Percentiles rank a stretch among this genome's conserved stretches.
Evolutionary conservation across 2,888 invertebrate species (phyloP).

Genomic region (Sesia apiformis): DNA sequence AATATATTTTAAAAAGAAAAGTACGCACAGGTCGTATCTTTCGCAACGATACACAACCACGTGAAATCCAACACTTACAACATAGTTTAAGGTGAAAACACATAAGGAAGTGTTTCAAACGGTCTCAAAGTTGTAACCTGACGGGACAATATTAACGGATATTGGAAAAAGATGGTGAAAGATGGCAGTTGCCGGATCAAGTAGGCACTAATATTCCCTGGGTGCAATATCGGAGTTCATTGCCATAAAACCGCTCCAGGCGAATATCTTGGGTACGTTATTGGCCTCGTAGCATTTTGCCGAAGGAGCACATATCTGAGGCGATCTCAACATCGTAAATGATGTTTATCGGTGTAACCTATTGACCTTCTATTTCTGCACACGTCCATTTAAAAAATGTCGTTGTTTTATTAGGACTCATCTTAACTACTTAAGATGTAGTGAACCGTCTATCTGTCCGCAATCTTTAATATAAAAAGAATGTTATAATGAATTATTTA

Average conservation of each 20-base stretch:
- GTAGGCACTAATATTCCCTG: constrained; percentile 54
- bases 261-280: constrained; percentile 48
- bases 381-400: constrained; percentile 15
- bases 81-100: too few species aligned
- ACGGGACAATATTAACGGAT: constrained; percentile 49
- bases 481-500: too few species aligned
- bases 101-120: constrained; percentile 29
- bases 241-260: constrained; percentile 55
- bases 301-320: constrained; percentile 43
- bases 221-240: constrained; percentile 55
- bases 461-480: too few species aligned
- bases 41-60: too few species aligned
- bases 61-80: too few species aligned
- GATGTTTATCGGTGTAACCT: constrained; percentile 46
- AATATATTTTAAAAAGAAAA: too few species aligned
- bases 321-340: constrained; percentile 48
- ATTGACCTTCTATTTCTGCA: constrained; percentile 26
- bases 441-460: background rate
- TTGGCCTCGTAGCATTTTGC: constrained; percentile 49
- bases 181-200: constrained; percentile 53
- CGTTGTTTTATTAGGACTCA: background rate
- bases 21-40: too few species aligned
- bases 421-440: background rate
- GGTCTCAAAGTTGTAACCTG: constrained; percentile 38
- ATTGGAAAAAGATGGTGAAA: constrained; percentile 59